Conservation (phyloP, 2,113 vertebrate genomes). For the Callocephalon fimbriatum region DNA sequence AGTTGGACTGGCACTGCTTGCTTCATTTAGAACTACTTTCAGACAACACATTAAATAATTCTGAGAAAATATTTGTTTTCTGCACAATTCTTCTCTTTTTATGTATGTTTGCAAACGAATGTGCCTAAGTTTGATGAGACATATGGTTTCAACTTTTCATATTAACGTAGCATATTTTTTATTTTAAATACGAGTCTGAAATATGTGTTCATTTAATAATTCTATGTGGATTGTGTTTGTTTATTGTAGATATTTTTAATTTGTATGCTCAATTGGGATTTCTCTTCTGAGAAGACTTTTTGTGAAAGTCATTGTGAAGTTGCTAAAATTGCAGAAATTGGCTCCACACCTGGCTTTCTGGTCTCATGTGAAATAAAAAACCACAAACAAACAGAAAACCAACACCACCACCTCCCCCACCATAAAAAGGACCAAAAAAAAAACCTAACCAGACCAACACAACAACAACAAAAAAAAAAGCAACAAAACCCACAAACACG, state of each 20-base stretch:
- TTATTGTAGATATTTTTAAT: constrained; percentile 33
- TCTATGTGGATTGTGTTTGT: neutral
- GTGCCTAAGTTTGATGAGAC: constrained; percentile 49
- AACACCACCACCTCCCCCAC: neutral
- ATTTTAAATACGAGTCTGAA: constrained; percentile 9
- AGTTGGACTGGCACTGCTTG: neutral
- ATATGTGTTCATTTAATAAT: neutral
- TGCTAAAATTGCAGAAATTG: neutral
- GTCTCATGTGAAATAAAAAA: neutral
- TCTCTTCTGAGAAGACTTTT: constrained; percentile 34
- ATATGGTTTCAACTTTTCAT: constrained; percentile 55
- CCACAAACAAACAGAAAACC: neutral
- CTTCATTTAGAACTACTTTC: neutral
- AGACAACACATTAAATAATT: constrained; percentile 21
- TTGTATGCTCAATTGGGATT: constrained; percentile 6
- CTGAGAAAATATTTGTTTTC: constrained; percentile 60
- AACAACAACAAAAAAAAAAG: neutral
- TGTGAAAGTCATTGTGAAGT: neutral
- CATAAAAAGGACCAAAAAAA: neutral
- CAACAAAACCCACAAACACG: neutral
- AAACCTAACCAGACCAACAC: neutral
- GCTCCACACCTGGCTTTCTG: neutral
- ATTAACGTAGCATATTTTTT: constrained; percentile 48
- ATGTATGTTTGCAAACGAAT: constrained; percentile 71
- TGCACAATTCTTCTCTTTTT: constrained; percentile 42